Evolutionary conservation across 2,888 invertebrate species (phyloP).

Genomic region (Rosalia funebris): DNA sequence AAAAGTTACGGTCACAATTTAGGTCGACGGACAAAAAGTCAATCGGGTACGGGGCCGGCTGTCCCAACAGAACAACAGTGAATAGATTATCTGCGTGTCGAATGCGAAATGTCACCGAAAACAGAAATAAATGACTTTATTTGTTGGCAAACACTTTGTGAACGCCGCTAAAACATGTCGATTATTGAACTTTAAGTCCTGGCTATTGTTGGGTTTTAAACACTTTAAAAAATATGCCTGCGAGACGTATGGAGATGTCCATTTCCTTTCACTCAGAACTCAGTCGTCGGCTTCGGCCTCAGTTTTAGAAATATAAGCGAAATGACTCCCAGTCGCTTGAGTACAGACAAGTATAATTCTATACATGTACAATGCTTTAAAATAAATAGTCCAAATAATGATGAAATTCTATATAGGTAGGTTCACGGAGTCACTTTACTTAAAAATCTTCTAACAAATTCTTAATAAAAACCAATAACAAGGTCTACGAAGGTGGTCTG

Average conservation of each 20-base stretch:
- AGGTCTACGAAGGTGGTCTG: no score
- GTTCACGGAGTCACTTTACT: no score
- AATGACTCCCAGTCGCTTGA: no score
- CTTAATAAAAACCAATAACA: no score
- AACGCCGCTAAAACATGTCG: slow-evolving; percentile 46
- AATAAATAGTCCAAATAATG: no score
- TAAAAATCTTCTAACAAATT: no score
- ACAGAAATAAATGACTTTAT: slow-evolving; percentile 53
- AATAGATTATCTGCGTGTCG: slow-evolving; percentile 54
- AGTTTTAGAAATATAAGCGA: neutral
- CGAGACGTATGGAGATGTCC: neutral
- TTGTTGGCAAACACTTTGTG: slow-evolving; percentile 55
- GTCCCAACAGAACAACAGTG: slow-evolving; percentile 42
- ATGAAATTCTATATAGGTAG: no score
- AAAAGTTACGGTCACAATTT: slow-evolving; percentile 37
- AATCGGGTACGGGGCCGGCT: slow-evolving; percentile 35
- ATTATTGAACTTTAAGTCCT: slow-evolving; percentile 17
- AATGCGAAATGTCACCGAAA: slow-evolving; percentile 54
- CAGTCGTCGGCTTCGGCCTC: neutral
- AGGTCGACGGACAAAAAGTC: slow-evolving; percentile 38
- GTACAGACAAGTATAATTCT: no score
- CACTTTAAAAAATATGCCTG: slow-evolving; percentile 10
- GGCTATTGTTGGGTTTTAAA: slow-evolving; percentile 4
- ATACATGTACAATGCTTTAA: no score
- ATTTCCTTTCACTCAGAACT: neutral